These are phyloP conservation scores for Gymnorhina tibicen DNA, from an alignment of 2,113 vertebrate species.

Conservation along the genomic window DNA sequence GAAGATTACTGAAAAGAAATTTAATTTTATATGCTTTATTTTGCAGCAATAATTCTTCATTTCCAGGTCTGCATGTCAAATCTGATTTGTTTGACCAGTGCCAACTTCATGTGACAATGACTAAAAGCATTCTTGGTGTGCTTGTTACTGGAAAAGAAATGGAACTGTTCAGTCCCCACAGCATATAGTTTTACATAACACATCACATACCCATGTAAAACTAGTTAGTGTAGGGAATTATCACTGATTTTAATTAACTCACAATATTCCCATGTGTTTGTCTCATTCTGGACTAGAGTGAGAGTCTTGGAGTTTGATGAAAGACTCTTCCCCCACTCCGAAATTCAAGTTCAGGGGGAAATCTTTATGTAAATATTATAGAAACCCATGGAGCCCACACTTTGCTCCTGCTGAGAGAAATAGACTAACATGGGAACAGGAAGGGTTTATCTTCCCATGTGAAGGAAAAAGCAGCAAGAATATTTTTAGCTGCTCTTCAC, in stretches of 20 bases:
- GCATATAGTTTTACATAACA: background rate
- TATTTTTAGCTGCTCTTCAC: constrained; percentile 56
- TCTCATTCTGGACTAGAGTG: background rate
- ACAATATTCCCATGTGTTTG: background rate
- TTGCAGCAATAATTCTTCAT: background rate
- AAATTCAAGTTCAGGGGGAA: background rate
- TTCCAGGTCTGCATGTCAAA: background rate
- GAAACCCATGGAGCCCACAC: background rate
- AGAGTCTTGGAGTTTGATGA: background rate
- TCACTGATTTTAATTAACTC: background rate
- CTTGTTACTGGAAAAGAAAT: background rate
- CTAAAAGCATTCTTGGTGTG: background rate
- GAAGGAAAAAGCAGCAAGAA: background rate
- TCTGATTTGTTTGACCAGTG: background rate
- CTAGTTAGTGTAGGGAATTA: background rate
- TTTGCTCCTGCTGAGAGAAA: constrained; percentile 1
- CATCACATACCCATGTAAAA: background rate
- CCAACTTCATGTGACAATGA: background rate
- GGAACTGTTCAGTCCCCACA: background rate
- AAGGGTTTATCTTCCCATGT: background rate
- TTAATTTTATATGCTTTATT: background rate
- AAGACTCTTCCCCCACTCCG: background rate
- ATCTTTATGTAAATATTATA: background rate
- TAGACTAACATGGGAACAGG: background rate
- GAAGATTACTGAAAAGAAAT: background rate